Base-by-base conservation (phyloP, 2,888 invertebrate genomes). In the Aleiodes testaceus region DNA sequence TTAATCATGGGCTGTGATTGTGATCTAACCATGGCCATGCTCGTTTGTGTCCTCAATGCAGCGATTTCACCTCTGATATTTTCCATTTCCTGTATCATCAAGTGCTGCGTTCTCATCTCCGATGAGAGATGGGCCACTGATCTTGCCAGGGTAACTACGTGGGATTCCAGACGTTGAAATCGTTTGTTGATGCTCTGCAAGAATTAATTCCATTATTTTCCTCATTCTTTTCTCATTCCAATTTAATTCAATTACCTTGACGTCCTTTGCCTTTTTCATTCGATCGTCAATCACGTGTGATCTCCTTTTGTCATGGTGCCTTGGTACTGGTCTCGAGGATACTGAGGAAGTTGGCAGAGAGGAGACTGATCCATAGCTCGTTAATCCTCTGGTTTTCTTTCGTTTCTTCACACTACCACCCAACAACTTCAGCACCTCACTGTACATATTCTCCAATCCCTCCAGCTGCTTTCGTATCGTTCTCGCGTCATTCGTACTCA, bases 51-150 rank as follows among this genome's bases (percentile, higher is more conserved):
- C 74, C 94, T 87, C 69, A 96, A 88, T 16, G 94, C 92, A 0
- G 93, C 91, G 68, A 97, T 92, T 88, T 97, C 96, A 3, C 93
- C 93, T 63, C 95, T 89, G 79, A 97, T 93, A 85, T 92, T 92
- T 87, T 97, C 96, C 91, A 97, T 93, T 89, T 97, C 96, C 89
- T 90, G 94, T 87, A 95, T 94, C 89, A 96, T 93, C 72, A 95
- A 90, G 85, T 95, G 96, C 83, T 97, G 96, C 0, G 95, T 95
- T 74, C 96, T 89, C 94, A 97, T 95, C 89, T 97, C 97, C 3
- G 95, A 95, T 45, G 96, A 96, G 49, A 97, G 89, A 87, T 97
- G 96, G 14, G 97, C 96, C 20, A 97, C 96, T 59, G 95, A 96
- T 71, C 96, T 89, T 0, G 97, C 97, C 75, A 97, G 88, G 1